Evolutionary conservation across 2,888 invertebrate genomes (phyloP), one percentile per base, ranked within the genome.

Genomic region (Parnassius glacialis): DNA sequence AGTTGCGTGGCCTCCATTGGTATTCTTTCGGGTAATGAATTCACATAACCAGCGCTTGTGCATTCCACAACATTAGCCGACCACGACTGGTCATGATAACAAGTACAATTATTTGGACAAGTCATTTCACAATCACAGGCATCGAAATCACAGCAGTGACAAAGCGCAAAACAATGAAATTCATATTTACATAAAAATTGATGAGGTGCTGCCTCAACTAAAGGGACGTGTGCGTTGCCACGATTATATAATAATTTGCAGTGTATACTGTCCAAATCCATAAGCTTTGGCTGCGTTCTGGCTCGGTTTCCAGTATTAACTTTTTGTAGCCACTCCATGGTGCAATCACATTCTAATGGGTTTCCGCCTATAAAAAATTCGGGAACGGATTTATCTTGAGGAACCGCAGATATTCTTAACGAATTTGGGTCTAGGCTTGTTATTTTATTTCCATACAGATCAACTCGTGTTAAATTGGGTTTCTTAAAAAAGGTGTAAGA

Each of bases 121-220:
- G 96, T 96, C 95, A 97, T 97, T 92, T 97, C 96, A 89, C 97
- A 97, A 85, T 97, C 97, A 82, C 97, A 97, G 45, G 96, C 96
- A 76, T 97, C 97, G 80, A 96, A 97, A 82, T 97, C 97, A 84
- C 97, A 97, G 79, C 97, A 97, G 78, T 96, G 96, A 80, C 97
- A 97, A 67, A 96, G 86, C 7, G 96, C 95, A 81, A 96, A 96
- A 84, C 97, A 97, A 78, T 97, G 96, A 67, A 95, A 94, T 67
- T 95, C 94, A 81, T 97, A 97, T 80, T 95, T 95, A 85, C 97
- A 97, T 70, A 97, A 91, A 85, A 97, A 97, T 84, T 96, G 96
- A 76, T 95, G 95, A 50, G 96, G 94, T 11, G 95, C 94, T 13
- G 95, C 96, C 84, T 96, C 95, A 64, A 96, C 94, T 67, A 96